These are phyloP conservation scores for Zaprionus lineosus DNA, from an alignment of 2,888 invertebrate species.

Conservation along the genomic window DNA sequence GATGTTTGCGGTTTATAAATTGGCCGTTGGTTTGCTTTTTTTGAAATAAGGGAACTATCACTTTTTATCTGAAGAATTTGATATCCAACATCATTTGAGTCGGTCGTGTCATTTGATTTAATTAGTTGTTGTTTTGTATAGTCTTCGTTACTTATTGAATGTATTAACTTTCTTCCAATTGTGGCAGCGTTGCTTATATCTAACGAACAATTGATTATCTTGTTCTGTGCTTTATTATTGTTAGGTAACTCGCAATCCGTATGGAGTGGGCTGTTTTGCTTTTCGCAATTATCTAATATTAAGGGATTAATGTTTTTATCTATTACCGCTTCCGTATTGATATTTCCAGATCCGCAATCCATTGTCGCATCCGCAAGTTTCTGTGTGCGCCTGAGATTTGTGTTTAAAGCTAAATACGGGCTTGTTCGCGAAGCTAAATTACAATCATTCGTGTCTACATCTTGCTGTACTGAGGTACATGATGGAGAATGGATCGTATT, in stretches of 20 bases:
- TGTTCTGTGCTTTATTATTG: conserved; percentile 21
- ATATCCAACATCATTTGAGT: conserved; percentile 68
- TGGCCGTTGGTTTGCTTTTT: conserved; percentile 45
- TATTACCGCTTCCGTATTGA: conserved; percentile 12
- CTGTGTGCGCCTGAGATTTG: background rate
- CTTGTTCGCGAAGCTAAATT: conserved; percentile 6
- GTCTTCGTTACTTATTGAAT: conserved; percentile 56
- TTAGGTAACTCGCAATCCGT: conserved; percentile 18
- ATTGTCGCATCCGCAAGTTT: background rate
- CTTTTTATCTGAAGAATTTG: conserved; percentile 79
- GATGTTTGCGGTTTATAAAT: conserved; percentile 38
- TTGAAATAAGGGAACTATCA: conserved; percentile 76
- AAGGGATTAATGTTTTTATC: conserved; percentile 14
- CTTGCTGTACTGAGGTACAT: background rate
- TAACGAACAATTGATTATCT: conserved; percentile 26
- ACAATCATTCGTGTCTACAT: conserved; percentile 14
- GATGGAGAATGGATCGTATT: conserved; percentile 1
- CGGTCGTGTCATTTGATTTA: conserved; percentile 37
- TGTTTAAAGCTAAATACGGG: conserved; percentile 3
- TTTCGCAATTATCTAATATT: conserved; percentile 15
- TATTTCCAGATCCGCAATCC: conserved; percentile 1
- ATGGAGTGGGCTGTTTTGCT: conserved; percentile 4
- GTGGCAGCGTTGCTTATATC: conserved; percentile 28
- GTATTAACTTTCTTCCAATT: conserved; percentile 51
- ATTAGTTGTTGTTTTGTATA: conserved; percentile 57